These are phyloP conservation scores for Dryobates pubescens DNA, from an alignment of 2,797 vertebrate genomes.

Conservation along the genomic window DNA sequence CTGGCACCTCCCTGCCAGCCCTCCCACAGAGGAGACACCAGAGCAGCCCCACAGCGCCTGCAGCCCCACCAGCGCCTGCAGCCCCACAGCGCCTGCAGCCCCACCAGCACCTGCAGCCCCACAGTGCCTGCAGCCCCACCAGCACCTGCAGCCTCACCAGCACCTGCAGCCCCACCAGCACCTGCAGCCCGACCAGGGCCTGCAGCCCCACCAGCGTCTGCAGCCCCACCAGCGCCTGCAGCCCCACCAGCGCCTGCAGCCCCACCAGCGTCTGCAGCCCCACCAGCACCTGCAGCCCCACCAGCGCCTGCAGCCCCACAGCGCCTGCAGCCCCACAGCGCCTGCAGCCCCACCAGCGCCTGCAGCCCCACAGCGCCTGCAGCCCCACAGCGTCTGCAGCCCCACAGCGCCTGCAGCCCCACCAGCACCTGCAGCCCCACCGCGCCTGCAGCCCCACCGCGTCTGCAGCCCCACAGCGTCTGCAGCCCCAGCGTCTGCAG, in stretches of 20 bases:
- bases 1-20: not conserved
- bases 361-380: too few species aligned
- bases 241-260: not conserved
- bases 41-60: not conserved
- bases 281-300: not conserved
- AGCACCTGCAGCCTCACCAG: too few species aligned
- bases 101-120: not conserved
- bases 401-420: not conserved
- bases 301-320: too few species aligned
- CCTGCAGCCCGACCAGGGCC: too few species aligned
- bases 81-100: not conserved
- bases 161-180: too few species aligned
- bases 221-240: not conserved
- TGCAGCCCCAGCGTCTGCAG: not conserved
- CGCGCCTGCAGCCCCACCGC: not conserved
- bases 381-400: too few species aligned
- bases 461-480: too few species aligned
- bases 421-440: not conserved
- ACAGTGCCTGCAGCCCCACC: too few species aligned
- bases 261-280: too few species aligned
- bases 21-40: constrained; percentile 5
- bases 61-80: not conserved
- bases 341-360: too few species aligned
- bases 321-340: too few species aligned
- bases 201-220: too few species aligned